phyloP scores from a whole-genome alignment of 2,113 vertebrate species.

The Mirounga angustirostris region DNA sequence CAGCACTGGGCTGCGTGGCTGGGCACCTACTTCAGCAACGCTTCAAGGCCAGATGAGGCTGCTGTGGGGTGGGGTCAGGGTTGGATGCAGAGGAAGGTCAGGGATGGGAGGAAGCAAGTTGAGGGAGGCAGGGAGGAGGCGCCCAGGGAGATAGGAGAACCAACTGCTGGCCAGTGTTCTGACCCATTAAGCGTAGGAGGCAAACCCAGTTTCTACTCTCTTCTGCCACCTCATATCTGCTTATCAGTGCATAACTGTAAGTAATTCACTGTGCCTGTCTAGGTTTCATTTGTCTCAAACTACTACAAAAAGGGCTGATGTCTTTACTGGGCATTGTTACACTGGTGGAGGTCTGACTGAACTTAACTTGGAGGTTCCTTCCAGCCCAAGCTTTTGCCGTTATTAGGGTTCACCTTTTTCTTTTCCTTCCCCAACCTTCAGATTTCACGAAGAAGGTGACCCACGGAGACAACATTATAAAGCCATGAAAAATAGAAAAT shows the following conservation, averaged over 20 bases:
- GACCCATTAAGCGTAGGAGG: background rate
- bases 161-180: background rate
- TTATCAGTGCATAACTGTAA: no score
- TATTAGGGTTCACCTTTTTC: background rate
- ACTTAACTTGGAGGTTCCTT: no score
- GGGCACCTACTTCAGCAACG: background rate
- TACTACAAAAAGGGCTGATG: background rate
- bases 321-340: background rate
- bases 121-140: background rate
- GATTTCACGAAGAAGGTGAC: background rate
- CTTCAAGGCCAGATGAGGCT: background rate
- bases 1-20: rapidly evolving
- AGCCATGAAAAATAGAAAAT: background rate
- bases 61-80: background rate
- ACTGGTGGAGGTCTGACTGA: background rate
- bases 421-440: background rate
- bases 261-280: background rate
- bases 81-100: background rate
- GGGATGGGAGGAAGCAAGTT: background rate
- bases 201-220: background rate
- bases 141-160: rapidly evolving
- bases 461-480: background rate
- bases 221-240: background rate
- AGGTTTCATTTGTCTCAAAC: background rate
- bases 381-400: background rate